Base-by-base conservation (phyloP, 2,797 vertebrate genomes). In the Sebastolobus alascanus region DNA sequence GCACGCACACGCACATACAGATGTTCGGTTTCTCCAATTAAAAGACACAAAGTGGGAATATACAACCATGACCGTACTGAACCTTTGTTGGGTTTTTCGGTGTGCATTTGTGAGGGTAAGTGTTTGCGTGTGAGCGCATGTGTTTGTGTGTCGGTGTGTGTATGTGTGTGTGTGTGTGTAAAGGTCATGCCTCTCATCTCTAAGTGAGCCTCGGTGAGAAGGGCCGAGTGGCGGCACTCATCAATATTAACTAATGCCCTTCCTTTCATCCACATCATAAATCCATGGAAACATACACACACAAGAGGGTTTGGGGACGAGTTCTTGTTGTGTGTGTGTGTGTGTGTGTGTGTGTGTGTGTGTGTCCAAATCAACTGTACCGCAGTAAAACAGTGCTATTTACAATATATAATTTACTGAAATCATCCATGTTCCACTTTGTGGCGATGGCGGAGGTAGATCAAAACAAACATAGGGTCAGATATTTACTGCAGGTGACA, bases 241-340 rank as follows among this genome's bases (percentile, higher is more conserved):
- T 94, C 93, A 94, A 94, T 95, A 95, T 93, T 94, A 93, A 94
- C 91, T 89, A 93, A 90, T 90, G 93, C 90, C 90, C 91, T 94
- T 93, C 87, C 90, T 94, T 95, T 94, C 88, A 94, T 93, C 91
- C 83, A 77, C 89, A 87, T 85, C 91, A 93, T 93, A 93, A 92
- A 94, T 91, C 91, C 80, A 84, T 87, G 80, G 84, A 90, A 89
- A 88, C 90, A 88, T 81, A 88, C 77, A 67, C 77, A 82, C 69
- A 80, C 67, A 68, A 12, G 4, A 68, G 67, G 76, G 40, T 88
- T 69, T 78, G 22, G 43, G 77, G 31, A 43, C 3, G 16, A 55
- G 61, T 73, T 68, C 7, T 63, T 46, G 31, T 59, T 59, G 12
- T 61, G 35, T 16, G 61, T 55, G 33, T 22, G 20, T 60, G n/a